A percentile compares a stretch with the other conserved stretches of the same genome.
phyloP scores from a whole-genome alignment of 2,113 vertebrate genomes.

The Ictalurus punctatus region DNA sequence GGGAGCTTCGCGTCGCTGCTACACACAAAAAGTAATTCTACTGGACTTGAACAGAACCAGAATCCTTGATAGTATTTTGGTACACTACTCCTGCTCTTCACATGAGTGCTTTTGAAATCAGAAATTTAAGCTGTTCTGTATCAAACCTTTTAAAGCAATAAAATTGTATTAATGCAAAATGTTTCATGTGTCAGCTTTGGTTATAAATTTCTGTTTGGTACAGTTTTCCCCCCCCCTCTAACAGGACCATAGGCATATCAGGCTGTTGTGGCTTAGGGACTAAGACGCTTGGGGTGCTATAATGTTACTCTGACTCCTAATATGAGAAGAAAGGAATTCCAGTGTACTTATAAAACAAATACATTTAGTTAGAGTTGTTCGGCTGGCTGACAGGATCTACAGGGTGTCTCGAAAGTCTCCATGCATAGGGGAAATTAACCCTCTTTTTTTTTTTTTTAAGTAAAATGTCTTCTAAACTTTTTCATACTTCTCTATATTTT shows the following conservation, averaged over 20 bases:
- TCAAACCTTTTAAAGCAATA: conserved; percentile 96
- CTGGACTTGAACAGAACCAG: conserved; percentile 82
- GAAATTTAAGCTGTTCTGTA: conserved; percentile 90
- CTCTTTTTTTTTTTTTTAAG: too few species aligned
- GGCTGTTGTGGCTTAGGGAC: background rate
- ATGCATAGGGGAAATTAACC: too few species aligned
- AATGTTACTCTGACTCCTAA: background rate
- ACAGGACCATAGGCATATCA: background rate
- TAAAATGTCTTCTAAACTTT: too few species aligned
- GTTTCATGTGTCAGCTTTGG: background rate
- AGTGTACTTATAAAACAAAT: background rate
- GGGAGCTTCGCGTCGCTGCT: conserved; percentile 86
- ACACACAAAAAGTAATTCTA: conserved; percentile 79
- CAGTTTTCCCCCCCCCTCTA: background rate
- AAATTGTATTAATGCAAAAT: conserved; percentile 83
- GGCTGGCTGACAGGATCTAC: background rate
- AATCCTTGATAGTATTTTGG: conserved; percentile 48
- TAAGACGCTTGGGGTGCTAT: background rate
- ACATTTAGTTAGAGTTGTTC: too few species aligned
- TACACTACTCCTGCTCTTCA: conserved; percentile 64
- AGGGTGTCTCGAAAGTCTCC: too few species aligned
- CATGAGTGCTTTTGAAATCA: conserved; percentile 77
- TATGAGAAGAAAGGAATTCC: background rate
- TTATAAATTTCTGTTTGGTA: background rate
- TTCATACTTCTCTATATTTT: too few species aligned